Conservation (phyloP, 2,797 vertebrate genomes). For the Pagetopsis macropterus region DNA sequence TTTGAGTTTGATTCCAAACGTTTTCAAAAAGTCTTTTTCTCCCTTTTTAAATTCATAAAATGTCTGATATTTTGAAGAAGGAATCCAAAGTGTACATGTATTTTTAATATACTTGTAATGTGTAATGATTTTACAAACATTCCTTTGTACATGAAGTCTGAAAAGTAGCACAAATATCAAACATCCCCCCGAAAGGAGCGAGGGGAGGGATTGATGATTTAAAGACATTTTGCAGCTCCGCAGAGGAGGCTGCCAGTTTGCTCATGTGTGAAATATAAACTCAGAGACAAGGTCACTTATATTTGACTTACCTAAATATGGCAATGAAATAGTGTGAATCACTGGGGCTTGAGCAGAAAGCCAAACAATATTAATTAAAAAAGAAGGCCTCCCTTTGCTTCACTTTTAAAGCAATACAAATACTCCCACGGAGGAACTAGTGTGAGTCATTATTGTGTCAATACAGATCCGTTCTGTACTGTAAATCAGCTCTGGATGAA, state of each 20-base stretch:
- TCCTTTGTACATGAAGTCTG: background rate
- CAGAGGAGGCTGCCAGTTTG: constrained; percentile 58
- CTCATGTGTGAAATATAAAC: constrained; percentile 75
- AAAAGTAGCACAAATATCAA: constrained; percentile 12
- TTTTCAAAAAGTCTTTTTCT: background rate
- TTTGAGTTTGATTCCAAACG: background rate
- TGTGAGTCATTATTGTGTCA: constrained; percentile 60
- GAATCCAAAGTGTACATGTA: background rate
- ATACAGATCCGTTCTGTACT: constrained; percentile 41
- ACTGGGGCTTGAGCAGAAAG: constrained; percentile 39
- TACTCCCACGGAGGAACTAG: constrained; percentile 47
- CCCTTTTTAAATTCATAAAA: background rate
- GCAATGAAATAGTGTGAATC: constrained; percentile 55
- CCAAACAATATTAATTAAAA: constrained; percentile 54
- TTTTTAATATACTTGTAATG: background rate
- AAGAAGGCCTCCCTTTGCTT: constrained; percentile 20
- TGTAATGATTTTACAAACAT: background rate
- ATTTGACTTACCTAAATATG: constrained; percentile 74
- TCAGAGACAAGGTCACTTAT: constrained; percentile 70
- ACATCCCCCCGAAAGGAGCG: background rate
- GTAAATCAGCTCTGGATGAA: constrained; percentile 56
- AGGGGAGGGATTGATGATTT: constrained; percentile 24
- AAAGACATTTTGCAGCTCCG: constrained; percentile 35
- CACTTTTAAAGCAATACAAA: constrained; percentile 48
- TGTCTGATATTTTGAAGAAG: background rate